These are phyloP conservation scores for Chaetodon auriga DNA, from an alignment of 2,113 vertebrate genomes.

Conservation along the genomic window DNA sequence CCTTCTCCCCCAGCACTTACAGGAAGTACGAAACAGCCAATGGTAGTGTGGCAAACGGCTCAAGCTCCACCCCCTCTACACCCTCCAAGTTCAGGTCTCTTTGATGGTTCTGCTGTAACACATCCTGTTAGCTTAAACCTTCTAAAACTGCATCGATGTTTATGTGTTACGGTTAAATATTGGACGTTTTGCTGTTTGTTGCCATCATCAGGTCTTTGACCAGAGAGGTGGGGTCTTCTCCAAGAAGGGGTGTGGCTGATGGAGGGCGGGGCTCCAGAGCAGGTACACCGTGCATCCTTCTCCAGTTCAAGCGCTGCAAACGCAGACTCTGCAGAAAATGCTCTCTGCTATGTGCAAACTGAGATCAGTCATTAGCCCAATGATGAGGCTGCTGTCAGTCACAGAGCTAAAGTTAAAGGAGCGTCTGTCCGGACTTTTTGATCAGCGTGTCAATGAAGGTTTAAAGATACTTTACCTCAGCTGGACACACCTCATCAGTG, in stretches of 20 bases:
- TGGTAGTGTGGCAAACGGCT: constrained; percentile 37
- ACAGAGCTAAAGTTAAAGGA: too few relatives aligned
- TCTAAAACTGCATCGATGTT: not conserved
- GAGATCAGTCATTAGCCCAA: too few relatives aligned
- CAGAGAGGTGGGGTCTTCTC: constrained; percentile 54
- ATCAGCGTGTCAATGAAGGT: too few relatives aligned
- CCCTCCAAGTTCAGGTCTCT: constrained; percentile 82
- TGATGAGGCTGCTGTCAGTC: too few relatives aligned
- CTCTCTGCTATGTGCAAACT: too few relatives aligned
- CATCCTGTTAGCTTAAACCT: not conserved
- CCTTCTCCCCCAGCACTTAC: constrained; percentile 57
- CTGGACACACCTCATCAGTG: too few relatives aligned
- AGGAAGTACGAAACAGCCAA: constrained; percentile 61
- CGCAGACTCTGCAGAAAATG: too few relatives aligned
- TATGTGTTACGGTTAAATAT: not conserved
- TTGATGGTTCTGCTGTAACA: constrained; percentile 2
- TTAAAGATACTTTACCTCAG: too few relatives aligned
- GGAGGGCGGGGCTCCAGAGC: constrained; percentile 48
- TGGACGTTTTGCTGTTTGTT: not conserved
- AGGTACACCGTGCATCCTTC: constrained; percentile 18
- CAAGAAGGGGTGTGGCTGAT: constrained; percentile 56
- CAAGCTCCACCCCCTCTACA: constrained; percentile 68
- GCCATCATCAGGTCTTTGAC: constrained; percentile 55
- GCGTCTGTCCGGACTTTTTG: too few relatives aligned
- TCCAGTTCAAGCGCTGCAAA: not conserved